Evolutionary conservation across 1,140 invertebrate species (phyloP), one percentile per base, ranked within the genome.

Genomic region (Pogonomyrmex barbatus): DNA sequence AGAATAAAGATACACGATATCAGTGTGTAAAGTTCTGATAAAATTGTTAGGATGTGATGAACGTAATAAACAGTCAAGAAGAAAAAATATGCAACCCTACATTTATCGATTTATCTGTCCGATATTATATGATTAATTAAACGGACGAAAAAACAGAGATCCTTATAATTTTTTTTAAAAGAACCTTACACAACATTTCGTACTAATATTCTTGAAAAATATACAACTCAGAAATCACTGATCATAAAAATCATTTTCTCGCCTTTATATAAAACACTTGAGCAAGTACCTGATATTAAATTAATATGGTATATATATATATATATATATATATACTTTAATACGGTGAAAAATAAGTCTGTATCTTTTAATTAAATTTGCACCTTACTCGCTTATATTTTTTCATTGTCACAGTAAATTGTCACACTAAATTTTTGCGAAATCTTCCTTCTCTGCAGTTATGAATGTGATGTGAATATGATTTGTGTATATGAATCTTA

Each of bases 1-100:
- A 47, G 42, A 71, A 58, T 58, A 36, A 82, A 73, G 17, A 47
- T 65, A 71, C 30, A 68, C 12, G 33, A 2, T 14, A 52, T 6
- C n/a, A 3, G 2, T 47, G 24, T 81, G 12, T 42, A 39, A 79
- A 68, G 54, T 30, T 68, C 6, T 24, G 10, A 47, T 65, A 36
- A 10, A 9, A 70, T 81, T 54, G n/a, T 24, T 14, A 30, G 10
- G n/a, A 70, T 36, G 9, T 17, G 45, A 50, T 50, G 6, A 24
- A n/a, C 60, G 14, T 52, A 39, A 36, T 36, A 47, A 47, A 52
- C 12, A 14, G 45, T 2, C 9, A 73, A n/a, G 14, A 33, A 45
- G 14, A 78, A 50, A 67, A 36, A 68, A 4, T 36, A 45, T 36
- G 1, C 1, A 24, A 54, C 12, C 42, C n/a, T 0, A 42, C 4